Base-by-base conservation (phyloP, 2,113 vertebrate genomes). In the Strigops habroptila region DNA sequence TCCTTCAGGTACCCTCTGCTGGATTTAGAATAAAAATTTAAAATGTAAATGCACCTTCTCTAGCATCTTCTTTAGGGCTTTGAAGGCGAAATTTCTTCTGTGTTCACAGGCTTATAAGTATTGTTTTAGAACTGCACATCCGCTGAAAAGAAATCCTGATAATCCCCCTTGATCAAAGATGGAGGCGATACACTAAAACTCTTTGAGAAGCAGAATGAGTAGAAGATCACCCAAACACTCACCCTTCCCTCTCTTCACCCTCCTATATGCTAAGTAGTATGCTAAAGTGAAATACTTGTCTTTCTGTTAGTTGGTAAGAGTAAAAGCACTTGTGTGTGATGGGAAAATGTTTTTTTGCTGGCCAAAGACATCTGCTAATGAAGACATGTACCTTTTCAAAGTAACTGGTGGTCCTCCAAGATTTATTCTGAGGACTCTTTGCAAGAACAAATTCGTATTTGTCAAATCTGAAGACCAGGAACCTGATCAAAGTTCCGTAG, bases 41-140 rank as follows among this genome's bases (percentile, higher is more conserved):
- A 93, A 90, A 96, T 90, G 84, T 68, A 95, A 93, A 93, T 96
- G 24, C 23, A 64, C 41, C 24, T 86, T 62, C 57, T 85, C n/a
- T 77, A 83, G 59, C 16, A 65, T 65, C 46, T 69, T 57, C 63
- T 93, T 81, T 35, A 75, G 39, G 68, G 48, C 28, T 94, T 82
- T 67, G 69, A 85, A 93, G 60, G 53, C 87, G 67, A 95, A 79
- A 87, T 76, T 94, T 95, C 31, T 91, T 95, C 71, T 55, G 28
- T 83, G 68, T 90, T 95, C 85, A 88, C 18, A 19, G 59, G 39
- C 63, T 88, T 88, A 14, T 41, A 22, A 86, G 24, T 71, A 62
- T 80, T 80, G 49, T 63, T 91, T 93, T 77, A 90, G 82, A 94
- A n/a, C 53, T 89, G 15, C 0, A 0, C 27, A 87, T 85, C 39